Conservation (phyloP, 2,113 vertebrate genomes). For the Tympanuchus pallidicinctus region DNA sequence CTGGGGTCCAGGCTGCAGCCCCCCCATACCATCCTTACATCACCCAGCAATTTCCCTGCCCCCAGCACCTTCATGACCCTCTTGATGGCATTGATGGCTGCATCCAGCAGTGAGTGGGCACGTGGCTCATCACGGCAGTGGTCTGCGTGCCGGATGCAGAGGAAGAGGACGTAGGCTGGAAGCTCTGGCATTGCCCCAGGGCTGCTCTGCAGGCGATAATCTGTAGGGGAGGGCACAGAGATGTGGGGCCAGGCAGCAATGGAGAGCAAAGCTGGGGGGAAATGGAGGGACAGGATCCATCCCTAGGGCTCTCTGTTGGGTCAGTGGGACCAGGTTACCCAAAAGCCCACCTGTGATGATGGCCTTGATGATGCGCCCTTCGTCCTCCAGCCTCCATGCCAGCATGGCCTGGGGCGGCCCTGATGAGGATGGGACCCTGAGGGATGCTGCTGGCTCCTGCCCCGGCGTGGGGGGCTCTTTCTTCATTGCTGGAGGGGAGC, state of each 20-base stretch:
- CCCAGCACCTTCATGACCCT: conserved; percentile 79
- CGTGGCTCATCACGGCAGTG: conserved; percentile 53
- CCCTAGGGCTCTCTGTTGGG: neutral
- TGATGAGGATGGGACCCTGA: neutral
- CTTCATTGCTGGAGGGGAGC: neutral
- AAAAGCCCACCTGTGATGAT: conserved; percentile 78
- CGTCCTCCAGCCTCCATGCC: conserved; percentile 79
- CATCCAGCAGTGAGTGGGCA: conserved; percentile 63
- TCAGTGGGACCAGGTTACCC: too few relatives aligned
- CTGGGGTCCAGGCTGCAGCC: neutral
- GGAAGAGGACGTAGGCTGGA: conserved; percentile 78
- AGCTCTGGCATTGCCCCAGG: conserved; percentile 74
- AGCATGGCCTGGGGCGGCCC: conserved; percentile 72
- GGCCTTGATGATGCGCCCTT: conserved; percentile 81
- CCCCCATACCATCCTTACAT: neutral
- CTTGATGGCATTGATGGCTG: conserved; percentile 74
- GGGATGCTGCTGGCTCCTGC: neutral
- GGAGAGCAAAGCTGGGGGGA: neutral
- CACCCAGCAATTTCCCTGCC: neutral
- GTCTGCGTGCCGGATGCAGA: conserved; percentile 80
- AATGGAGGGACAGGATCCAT: too few relatives aligned
- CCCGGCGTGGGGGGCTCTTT: neutral
- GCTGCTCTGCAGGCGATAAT: conserved; percentile 71
- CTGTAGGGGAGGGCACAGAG: conserved; percentile 36
- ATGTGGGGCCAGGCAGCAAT: neutral